Conservation (phyloP, 2,113 vertebrate species). For the Sphaerodactylus townsendi region DNA sequence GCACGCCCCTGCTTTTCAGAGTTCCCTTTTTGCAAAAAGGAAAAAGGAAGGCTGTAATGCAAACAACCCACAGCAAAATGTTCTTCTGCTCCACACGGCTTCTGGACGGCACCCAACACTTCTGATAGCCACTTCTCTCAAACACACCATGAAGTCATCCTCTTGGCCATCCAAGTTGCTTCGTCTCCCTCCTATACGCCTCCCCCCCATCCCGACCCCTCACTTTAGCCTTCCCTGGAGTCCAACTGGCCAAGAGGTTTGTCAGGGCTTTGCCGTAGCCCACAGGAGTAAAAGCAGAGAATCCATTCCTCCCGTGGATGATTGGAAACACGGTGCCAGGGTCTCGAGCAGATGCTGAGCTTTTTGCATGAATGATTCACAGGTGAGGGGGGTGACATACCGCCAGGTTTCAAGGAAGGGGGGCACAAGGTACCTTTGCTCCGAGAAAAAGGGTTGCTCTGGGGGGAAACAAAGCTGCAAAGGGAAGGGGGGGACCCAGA, state of each 20-base stretch:
- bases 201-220: neutral
- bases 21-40: too few species aligned
- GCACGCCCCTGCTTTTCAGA: neutral
- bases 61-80: neutral
- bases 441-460: neutral
- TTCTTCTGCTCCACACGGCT: neutral
- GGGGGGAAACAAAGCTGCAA: rapidly evolving
- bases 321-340: neutral
- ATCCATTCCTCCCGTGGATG: neutral
- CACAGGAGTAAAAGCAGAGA: neutral
- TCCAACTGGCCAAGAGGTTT: neutral
- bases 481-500: neutral
- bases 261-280: too few species aligned
- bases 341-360: neutral
- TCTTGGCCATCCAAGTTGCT: too few species aligned
- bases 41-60: neutral
- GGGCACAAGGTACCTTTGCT: too few species aligned
- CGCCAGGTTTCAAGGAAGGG: neutral
- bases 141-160: neutral
- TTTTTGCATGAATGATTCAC: neutral
- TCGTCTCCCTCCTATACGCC: too few species aligned
- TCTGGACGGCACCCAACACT: too few species aligned
- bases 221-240: neutral
- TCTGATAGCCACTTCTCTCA: neutral
- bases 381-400: neutral